phyloP scores from a whole-genome alignment of 2,113 vertebrate genomes.

The Pelvicachromis taeniatus region DNA sequence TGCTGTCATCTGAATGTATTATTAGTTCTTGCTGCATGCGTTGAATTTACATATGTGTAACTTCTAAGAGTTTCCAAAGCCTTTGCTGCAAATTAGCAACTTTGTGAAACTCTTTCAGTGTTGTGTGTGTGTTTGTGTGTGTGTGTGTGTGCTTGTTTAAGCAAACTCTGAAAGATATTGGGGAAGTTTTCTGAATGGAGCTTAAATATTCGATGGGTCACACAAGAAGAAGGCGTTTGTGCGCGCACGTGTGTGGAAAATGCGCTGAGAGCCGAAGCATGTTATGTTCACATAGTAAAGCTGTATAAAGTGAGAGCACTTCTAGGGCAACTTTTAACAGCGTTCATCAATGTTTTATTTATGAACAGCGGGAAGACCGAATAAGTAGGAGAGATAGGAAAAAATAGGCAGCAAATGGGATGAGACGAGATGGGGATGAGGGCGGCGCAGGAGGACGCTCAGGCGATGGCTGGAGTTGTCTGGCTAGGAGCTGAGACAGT shows the following conservation, averaged over 20 bases:
- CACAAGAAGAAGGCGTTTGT: background rate
- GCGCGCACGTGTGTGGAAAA: background rate
- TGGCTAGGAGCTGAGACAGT: background rate
- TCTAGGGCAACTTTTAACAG: slow-evolving; percentile 22
- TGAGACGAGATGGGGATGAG: background rate
- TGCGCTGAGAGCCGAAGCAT: slow-evolving; percentile 38
- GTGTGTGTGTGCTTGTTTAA: background rate
- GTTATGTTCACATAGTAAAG: background rate
- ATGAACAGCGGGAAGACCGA: slow-evolving; percentile 8
- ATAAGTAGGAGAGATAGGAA: background rate
- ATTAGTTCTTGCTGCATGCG: background rate
- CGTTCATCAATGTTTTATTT: slow-evolving; percentile 42
- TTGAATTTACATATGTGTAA: background rate
- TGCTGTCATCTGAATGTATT: background rate
- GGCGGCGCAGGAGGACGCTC: background rate
- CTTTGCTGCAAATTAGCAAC: background rate
- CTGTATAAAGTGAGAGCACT: slow-evolving; percentile 29
- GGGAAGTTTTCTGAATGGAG: background rate
- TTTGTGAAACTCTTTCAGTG: background rate
- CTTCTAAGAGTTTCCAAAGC: background rate
- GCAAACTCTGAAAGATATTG: slow-evolving; percentile 15
- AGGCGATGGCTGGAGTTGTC: background rate
- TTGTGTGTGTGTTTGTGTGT: background rate
- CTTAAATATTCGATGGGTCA: background rate
- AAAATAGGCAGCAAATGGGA: background rate